phyloP scores from a whole-genome alignment of 2,113 vertebrate species.

The Corythornis madagascariensis region DNA sequence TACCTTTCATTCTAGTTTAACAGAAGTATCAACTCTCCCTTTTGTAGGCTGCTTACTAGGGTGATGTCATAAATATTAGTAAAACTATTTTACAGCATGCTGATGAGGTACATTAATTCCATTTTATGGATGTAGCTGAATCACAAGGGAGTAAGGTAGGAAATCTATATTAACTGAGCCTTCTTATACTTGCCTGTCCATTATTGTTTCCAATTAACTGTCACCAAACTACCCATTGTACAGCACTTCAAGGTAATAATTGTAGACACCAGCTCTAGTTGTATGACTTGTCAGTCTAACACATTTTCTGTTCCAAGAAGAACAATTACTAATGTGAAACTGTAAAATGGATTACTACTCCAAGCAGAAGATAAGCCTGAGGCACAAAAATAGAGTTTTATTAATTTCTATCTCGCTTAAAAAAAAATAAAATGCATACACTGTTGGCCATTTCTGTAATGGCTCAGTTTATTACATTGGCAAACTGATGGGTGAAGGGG shows the following conservation, averaged over 20 bases:
- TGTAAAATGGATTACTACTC: neutral
- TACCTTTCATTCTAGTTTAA: neutral
- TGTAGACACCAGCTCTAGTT: neutral
- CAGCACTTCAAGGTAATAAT: neutral
- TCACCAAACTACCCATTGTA: neutral
- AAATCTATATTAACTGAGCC: neutral
- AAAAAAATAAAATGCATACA: neutral
- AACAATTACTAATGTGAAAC: conserved; percentile 8
- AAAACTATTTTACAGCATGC: neutral
- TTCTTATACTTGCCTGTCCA: neutral
- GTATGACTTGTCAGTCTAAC: neutral
- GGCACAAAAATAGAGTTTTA: neutral
- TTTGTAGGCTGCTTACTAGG: neutral
- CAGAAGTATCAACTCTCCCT: neutral
- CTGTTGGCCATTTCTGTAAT: neutral
- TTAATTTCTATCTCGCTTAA: neutral
- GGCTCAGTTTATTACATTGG: neutral
- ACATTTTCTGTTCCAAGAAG: neutral
- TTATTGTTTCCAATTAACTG: neutral
- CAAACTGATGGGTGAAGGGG: neutral
- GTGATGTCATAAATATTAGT: neutral
- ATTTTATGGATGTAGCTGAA: neutral
- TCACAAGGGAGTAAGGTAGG: neutral
- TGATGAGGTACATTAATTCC: neutral
- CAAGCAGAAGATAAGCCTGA: neutral